phyloP scores from a whole-genome alignment of 2,888 invertebrate genomes.

The Nymphalis urticae region DNA sequence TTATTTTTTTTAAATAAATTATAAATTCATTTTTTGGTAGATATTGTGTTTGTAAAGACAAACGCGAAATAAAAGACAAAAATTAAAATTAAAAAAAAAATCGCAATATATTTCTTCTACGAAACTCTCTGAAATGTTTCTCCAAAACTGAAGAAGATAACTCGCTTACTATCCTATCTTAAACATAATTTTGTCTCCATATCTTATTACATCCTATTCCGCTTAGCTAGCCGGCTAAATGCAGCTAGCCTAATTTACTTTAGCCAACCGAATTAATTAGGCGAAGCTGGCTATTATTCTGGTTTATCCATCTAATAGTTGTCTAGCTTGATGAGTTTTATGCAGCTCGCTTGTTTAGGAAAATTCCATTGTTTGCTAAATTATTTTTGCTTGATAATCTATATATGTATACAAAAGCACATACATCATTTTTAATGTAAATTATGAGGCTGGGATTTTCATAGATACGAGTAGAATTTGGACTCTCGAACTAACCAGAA shows the following conservation, averaged over 20 bases:
- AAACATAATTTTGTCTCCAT: conserved; percentile 11
- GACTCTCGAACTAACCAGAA: no score
- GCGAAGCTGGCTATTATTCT: conserved; percentile 32
- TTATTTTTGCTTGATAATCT: background rate
- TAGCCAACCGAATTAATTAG: conserved; percentile 31
- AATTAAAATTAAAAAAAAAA: background rate
- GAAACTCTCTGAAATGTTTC: background rate
- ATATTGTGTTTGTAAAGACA: no score
- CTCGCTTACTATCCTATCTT: conserved; percentile 8
- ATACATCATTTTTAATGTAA: no score
- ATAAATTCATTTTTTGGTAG: no score
- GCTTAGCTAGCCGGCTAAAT: conserved; percentile 17
- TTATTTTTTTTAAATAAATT: no score
- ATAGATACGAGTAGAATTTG: no score
- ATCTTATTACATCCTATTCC: conserved; percentile 26
- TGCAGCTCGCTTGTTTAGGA: conserved; percentile 1
- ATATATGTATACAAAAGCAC: background rate
- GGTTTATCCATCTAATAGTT: conserved; percentile 26
- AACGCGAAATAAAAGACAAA: no score
- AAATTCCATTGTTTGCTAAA: conserved; percentile 2
- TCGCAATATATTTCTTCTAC: background rate
- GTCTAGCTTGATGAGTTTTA: conserved; percentile 20
- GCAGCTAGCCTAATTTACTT: conserved; percentile 26
- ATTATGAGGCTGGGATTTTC: no score
- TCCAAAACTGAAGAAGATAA: background rate